Evolutionary conservation across 2,888 invertebrate genomes (phyloP), one percentile per base, ranked within the genome.

Genomic region (Eupithecia exiguata): DNA sequence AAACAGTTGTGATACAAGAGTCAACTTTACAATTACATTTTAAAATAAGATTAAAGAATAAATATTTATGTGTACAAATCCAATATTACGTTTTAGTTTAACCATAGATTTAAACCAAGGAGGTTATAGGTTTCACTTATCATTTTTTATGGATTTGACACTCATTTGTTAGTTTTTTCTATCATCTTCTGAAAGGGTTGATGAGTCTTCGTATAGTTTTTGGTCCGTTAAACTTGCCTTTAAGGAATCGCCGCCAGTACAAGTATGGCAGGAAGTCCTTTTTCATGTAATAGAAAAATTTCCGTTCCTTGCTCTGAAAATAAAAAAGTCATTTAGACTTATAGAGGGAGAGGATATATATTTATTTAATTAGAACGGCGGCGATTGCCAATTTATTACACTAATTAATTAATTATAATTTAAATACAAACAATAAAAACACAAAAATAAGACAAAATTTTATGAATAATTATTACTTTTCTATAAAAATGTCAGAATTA

Each of bases 161-260:
- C 14, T 25, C 21, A 4, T 14, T 53, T 18, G n/a, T 10, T 9
- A 49, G 49, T 62, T 35, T 62, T 30, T 62, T 36, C 36, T 36
- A 10, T 65, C 36, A 65, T 36, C 30, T 65, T 36, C 12, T 35
- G 38, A 79, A 77, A 0, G 80, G 80, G 58, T 80, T 80, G 30
- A 95, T 84, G 0, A 96, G 78, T 85, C 95, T 96, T 68, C 97
- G 93, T 61, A 96, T 83, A 0, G 84, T 81, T 30, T 88, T 93
- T 0, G 97, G 97, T 10, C 98, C 98, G 85, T 96, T 96, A 97
- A 97, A 98, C 77, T 95, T 92, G 0, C 98, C 98, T 74, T 96
- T 97, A 16, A 98, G 86, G 95, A 99, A 96, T 38, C 96, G 88
- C 72, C 96, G 94, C 99, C 99, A 99, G 86, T 99, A 99, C 0